These are phyloP conservation scores for Bembecia ichneumoniformis DNA, from an alignment of 2,888 invertebrate species.

Conservation along the genomic window DNA sequence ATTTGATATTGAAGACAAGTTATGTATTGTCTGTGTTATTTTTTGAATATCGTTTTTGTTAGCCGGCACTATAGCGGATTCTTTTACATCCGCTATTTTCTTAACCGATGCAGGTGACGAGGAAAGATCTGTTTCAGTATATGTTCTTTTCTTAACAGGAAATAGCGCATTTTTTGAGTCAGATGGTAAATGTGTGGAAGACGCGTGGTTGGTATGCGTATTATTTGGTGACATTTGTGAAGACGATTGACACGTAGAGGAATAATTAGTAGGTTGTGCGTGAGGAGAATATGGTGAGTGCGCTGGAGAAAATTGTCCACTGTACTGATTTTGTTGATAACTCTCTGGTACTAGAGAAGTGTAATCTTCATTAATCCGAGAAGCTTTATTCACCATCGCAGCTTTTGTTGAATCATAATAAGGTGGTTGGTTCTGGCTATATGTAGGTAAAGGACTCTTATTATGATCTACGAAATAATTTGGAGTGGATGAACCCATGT, in stretches of 20 bases:
- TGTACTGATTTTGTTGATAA: constrained; percentile 64
- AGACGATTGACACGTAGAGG: constrained; percentile 40
- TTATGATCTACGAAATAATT: constrained; percentile 59
- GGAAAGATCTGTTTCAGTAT: constrained; percentile 62
- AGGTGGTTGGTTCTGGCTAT: constrained; percentile 62
- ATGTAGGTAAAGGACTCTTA: constrained; percentile 58
- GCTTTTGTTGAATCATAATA: constrained; percentile 75
- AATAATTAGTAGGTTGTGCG: constrained; percentile 37
- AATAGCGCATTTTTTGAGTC: constrained; percentile 60
- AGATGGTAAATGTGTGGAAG: constrained; percentile 9
- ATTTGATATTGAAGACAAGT: constrained; percentile 23
- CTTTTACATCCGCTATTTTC: constrained; percentile 34
- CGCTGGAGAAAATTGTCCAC: constrained; percentile 47
- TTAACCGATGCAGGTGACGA: constrained; percentile 26
- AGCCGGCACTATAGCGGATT: constrained; percentile 16
- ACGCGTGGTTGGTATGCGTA: constrained; percentile 32
- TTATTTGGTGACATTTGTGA: constrained; percentile 27
- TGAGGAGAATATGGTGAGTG: constrained; percentile 47
- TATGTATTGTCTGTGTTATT: constrained; percentile 26
- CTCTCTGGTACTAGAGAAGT: constrained; percentile 66
- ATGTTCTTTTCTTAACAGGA: constrained; percentile 76
- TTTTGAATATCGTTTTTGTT: constrained; percentile 42
- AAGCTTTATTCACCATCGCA: constrained; percentile 44
- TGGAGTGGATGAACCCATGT: constrained; percentile 44
- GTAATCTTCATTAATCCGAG: constrained; percentile 71